Evolutionary conservation across 2,797 vertebrate species (phyloP).

Genomic region (Salmo trutta): DNA sequence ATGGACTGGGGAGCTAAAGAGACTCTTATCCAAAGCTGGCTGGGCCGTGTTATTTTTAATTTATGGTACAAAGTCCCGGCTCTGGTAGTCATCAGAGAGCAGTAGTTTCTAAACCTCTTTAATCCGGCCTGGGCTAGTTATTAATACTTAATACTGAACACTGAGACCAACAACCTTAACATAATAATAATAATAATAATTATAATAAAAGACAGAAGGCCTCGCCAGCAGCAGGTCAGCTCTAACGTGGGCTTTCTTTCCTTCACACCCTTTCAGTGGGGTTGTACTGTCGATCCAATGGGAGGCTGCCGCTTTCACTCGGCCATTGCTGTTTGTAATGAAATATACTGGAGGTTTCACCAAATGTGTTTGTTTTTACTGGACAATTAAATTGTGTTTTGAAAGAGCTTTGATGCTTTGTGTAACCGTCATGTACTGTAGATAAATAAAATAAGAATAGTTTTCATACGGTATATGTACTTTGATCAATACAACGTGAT

Average conservation of each 20-base stretch:
- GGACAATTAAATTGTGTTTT: neutral
- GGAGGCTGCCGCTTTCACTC: too few relatives aligned
- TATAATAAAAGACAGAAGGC: conserved; percentile 37
- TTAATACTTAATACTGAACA: conserved; percentile 67
- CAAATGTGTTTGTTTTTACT: neutral
- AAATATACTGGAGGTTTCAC: neutral
- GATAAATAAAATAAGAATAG: too few relatives aligned
- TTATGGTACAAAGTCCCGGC: conserved; percentile 67
- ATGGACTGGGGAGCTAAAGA: conserved; percentile 45
- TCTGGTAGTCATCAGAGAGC: conserved; percentile 60
- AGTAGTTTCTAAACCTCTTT: conserved; percentile 43
- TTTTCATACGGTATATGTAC: too few relatives aligned
- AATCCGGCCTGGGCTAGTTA: conserved; percentile 50
- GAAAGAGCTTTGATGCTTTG: neutral
- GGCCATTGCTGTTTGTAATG: too few relatives aligned
- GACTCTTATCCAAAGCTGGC: conserved; percentile 53
- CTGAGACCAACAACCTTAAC: conserved; percentile 63
- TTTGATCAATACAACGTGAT: too few relatives aligned
- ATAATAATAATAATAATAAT: conserved; percentile 5
- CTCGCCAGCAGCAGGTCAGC: conserved; percentile 37
- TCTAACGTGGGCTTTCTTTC: conserved; percentile 11
- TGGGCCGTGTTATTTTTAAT: conserved; percentile 67
- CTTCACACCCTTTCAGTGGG: neutral
- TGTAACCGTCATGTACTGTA: neutral
- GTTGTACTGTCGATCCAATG: neutral